Evolutionary conservation across 2,113 vertebrate species (phyloP), one percentile per base, ranked within the genome.

Genomic region (Eublepharis macularius): DNA sequence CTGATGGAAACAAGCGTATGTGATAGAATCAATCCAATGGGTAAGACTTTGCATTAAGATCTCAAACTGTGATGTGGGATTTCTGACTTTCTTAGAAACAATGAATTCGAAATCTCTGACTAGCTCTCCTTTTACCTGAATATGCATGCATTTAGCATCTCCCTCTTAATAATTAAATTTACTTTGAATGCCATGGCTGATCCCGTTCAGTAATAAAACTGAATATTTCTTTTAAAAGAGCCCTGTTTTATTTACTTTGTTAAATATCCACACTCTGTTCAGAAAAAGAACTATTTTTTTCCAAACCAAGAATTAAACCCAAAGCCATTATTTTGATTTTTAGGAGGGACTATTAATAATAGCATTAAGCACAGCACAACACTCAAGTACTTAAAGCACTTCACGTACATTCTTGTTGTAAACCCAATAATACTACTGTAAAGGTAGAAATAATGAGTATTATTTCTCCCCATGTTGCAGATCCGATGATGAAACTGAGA

Each of bases 211-310:
- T 57, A 74, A 7, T 60, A 0, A 0, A 82, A n/a, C n/a, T n/a
- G n/a, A n/a, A n/a, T n/a, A n/a, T n/a, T n/a, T n/a, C n/a, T n/a
- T n/a, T n/a, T n/a, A n/a, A 2, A 24, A 45, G 85, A 51, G 41
- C 21, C 9, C 78, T 72, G 14, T 73, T 68, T 57, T 41, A 76
- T 91, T 60, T 13, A 81, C 87, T 49, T 72, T 34, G 86, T 34
- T 82, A 17, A 60, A 80, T 78, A 85, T 72, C 76, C 82, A 16
- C 0, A 3, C 1, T 0, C 7, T 4, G n/a, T n/a, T n/a, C n/a
- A n/a, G n/a, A 2, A 85, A 19, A 51, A 68, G 39, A 76, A 0
- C 68, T 68, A 85, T 86, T 88, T 80, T 1, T 47, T 85, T 39
- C 83, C 57, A 4, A 84, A 24, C 54, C 76, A 66, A 68, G 57